These are phyloP conservation scores for Apomyelois bistriatella DNA, from an alignment of 2,888 invertebrate genomes.

Conservation along the genomic window DNA sequence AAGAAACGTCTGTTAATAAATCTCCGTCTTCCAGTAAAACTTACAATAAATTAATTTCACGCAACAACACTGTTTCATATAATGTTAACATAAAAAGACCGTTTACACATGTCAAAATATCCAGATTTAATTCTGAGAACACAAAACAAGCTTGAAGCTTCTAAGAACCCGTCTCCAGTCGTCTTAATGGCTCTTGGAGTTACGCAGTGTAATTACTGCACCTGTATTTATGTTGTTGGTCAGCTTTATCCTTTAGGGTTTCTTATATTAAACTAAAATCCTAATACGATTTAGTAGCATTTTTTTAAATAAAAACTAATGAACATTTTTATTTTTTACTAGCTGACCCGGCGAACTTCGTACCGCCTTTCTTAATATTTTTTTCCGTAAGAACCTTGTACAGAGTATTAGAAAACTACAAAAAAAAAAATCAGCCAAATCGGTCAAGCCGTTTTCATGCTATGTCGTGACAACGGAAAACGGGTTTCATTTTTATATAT, in stretches of 20 bases:
- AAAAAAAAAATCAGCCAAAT: no score
- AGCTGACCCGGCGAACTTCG: no score
- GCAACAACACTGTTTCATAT: neutral
- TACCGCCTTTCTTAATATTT: no score
- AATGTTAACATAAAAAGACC: slow-evolving; percentile 21
- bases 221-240: slow-evolving; percentile 22
- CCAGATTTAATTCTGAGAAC: slow-evolving; percentile 42
- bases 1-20: neutral
- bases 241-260: slow-evolving; percentile 9
- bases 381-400: no score
- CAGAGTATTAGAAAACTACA: no score
- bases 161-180: slow-evolving; percentile 32
- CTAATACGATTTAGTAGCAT: no score
- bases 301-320: no score
- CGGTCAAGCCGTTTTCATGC: no score
- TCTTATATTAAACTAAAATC: neutral
- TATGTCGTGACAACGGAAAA: no score
- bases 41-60: slow-evolving; percentile 2
- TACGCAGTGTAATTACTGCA: slow-evolving; percentile 28
- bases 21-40: neutral
- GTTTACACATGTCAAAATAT: slow-evolving; percentile 40
- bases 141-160: slow-evolving; percentile 35
- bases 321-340: no score
- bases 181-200: slow-evolving; percentile 39
- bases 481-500: no score